Percentiles rank a stretch among this genome's conserved stretches.
phyloP scores from a whole-genome alignment of 2,888 invertebrate genomes.

The Brachynemurus nebulosus region DNA sequence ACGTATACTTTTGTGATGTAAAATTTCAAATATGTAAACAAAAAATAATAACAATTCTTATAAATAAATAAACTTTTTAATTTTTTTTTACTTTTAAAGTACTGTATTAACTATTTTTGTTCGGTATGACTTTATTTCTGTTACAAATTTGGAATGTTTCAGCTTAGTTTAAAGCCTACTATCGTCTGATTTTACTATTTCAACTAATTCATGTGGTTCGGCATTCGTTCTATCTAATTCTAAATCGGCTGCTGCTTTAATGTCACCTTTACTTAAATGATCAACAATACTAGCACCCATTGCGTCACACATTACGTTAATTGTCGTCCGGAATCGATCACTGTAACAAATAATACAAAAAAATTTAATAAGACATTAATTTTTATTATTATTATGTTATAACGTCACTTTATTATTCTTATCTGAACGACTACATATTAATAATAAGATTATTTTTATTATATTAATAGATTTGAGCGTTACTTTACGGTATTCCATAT shows the following conservation, averaged over 20 bases:
- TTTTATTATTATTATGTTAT: neutral
- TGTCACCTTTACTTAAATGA: constrained; percentile 64
- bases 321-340: constrained; percentile 74
- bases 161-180: constrained; percentile 6
- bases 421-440: no score
- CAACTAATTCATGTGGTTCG: constrained; percentile 50
- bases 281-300: constrained; percentile 87
- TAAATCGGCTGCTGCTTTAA: constrained; percentile 33
- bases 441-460: no score
- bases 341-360: constrained; percentile 34
- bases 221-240: constrained; percentile 33
- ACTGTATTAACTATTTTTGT: no score
- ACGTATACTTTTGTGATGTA: no score
- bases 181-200: constrained; percentile 30
- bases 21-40: no score
- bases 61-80: no score
- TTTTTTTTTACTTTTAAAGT: no score
- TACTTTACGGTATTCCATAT: no score
- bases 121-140: no score
- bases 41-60: no score
- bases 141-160: neutral
- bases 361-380: neutral
- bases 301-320: constrained; percentile 93
- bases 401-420: no score
- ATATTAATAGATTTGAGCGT: no score